Base-by-base conservation (phyloP, 2,888 invertebrate genomes). In the Luperina nickerlii region DNA sequence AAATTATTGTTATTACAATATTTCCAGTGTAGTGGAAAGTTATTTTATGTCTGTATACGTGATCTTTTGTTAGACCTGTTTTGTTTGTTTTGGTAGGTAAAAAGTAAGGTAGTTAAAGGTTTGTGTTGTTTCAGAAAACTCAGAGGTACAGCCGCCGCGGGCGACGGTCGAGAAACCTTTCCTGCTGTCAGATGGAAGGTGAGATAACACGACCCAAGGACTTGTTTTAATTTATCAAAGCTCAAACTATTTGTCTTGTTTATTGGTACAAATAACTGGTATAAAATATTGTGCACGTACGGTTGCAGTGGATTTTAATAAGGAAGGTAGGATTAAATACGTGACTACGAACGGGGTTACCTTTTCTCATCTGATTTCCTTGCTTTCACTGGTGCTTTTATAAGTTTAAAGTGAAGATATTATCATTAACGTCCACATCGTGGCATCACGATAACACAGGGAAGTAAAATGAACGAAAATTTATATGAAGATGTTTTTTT, bases 141-240 rank as follows among this genome's bases (percentile, higher is more conserved):
- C 91, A 32, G 95, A 95, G 85, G 90, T 92, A 0, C 97, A 97
- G 3, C 97, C 98, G 32, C 98, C 98, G 4, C 97, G 97, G 81
- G 98, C 98, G 0, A 96, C 97, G 1, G 98, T 98, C 15, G 98
- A 98, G 90, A 98, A 98, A 91, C 98, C 98, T n/a, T 98, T 99
- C 92, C 96, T 99, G 60, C 97, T 99, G 74, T 98, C 98, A 90
- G 98, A 98, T 89, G 99, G 99, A 73, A 97, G 96, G 97, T 97
- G 85, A 95, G 92, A 73, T 80, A 70, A 69, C 32, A 45, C 1
- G 1, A 67, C 7, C 7, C 7, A 27, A n/a, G 7, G 9, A 62
- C 3, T 60, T 54, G 8, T 45, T 70, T 54, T 27, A n/a, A 65
- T 76, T 66, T 73, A 66, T 66, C 13, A 45, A 66, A 66, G 0